Conservation (phyloP, 2,888 invertebrate genomes). For the Euzophera pinguis region DNA sequence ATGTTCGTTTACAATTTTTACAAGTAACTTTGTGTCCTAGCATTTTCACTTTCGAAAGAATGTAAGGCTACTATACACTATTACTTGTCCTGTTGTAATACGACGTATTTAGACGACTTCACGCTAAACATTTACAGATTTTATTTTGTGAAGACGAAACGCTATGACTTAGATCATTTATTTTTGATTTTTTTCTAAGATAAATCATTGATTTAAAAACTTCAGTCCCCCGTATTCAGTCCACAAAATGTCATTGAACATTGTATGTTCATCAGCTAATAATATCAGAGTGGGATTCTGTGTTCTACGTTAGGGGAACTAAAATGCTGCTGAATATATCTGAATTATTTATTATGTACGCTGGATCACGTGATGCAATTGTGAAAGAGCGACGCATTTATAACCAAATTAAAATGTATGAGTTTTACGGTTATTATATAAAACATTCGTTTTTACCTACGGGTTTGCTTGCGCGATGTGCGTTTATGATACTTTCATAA, state of each 20-base stretch:
- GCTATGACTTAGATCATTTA: too few species aligned
- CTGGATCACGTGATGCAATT: background rate
- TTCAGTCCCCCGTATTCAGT: too few species aligned
- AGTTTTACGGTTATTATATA: background rate
- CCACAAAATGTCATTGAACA: background rate
- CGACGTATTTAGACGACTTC: too few species aligned
- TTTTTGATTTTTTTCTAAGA: too few species aligned
- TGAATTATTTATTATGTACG: conserved; percentile 1
- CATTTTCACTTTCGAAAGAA: too few species aligned
- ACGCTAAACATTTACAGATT: too few species aligned
- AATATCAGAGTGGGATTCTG: conserved; percentile 43
- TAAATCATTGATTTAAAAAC: too few species aligned
- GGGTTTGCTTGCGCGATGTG: too few species aligned
- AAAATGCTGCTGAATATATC: conserved; percentile 30
- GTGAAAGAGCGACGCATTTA: background rate
- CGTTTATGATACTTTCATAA: too few species aligned
- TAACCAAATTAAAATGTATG: background rate
- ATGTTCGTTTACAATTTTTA: background rate
- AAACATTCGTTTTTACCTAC: background rate
- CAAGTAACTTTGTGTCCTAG: background rate
- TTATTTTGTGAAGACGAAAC: too few species aligned
- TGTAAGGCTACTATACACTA: too few species aligned
- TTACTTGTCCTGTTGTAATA: too few species aligned
- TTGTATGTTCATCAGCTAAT: conserved; percentile 30
- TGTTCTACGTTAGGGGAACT: conserved; percentile 29